Conservation (phyloP, 2,888 invertebrate genomes). For the Drosophila stalkeri region DNA sequence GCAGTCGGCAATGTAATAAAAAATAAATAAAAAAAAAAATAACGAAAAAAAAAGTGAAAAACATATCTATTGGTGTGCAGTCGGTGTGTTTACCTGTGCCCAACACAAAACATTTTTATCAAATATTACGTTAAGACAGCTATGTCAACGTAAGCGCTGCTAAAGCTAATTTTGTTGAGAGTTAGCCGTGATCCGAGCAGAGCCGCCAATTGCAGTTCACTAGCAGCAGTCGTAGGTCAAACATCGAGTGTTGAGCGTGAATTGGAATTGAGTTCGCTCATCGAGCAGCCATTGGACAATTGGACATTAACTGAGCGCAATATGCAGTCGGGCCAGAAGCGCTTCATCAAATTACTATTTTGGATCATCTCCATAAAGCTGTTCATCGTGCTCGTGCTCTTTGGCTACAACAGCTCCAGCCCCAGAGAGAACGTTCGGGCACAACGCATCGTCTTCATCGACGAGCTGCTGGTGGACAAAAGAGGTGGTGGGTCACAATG, state of each 20-base stretch:
- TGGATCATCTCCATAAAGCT: conserved; percentile 34
- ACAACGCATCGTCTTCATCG: not conserved
- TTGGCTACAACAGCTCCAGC: not conserved
- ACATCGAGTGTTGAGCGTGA: conserved; percentile 16
- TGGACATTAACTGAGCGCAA: conserved; percentile 1
- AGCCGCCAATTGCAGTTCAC: conserved; percentile 9
- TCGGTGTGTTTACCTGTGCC: not conserved
- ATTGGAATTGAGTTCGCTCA: not conserved
- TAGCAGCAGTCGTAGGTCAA: conserved; percentile 21
- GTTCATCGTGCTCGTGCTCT: conserved; percentile 27
- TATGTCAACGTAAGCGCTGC: conserved; percentile 2
- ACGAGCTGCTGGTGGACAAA: conserved; percentile 47
- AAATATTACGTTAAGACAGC: conserved; percentile 25
- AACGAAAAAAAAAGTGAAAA: not conserved
- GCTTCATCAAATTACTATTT: conserved; percentile 28
- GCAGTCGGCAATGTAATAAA: conserved; percentile 7
- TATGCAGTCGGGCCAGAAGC: conserved; percentile 33
- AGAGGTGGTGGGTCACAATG: conserved; percentile 25
- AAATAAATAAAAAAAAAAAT: not conserved
- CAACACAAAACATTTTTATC: conserved; percentile 39
- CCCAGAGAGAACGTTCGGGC: not conserved
- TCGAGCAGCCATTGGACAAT: not conserved
- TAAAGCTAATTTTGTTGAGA: not conserved
- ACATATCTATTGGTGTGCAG: conserved; percentile 5
- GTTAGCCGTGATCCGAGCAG: not conserved